Evolutionary conservation across 2,888 invertebrate species (phyloP), one percentile per base, ranked within the genome.

Genomic region (Bombyx huttoni): DNA sequence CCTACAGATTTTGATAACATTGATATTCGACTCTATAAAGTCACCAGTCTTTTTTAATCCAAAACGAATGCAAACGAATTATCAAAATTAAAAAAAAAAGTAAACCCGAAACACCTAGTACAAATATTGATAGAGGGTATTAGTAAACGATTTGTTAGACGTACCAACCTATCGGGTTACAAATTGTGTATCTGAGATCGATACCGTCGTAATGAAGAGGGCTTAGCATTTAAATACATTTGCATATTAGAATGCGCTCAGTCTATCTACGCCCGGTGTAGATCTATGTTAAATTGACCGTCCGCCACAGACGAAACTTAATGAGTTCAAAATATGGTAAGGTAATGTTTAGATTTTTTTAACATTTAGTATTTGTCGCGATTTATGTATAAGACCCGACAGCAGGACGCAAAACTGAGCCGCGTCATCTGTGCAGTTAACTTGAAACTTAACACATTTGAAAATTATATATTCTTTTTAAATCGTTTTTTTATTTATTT

Each of bases 101-200:
- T n/a, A n/a, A 40, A 40, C 40, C 40, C 8, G 40, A 40, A 40
- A 10, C 40, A 40, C 40, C 7, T 40, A 40, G 12, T 40, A 40
- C 12, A 40, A 40, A 40, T 40, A 10, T 40, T 60, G 60, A 61
- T 65, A 60, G 58, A 54, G 57, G n/a, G 68, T 64, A 68, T 68
- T 71, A 73, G 70, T 68, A 68, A 73, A 66, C 75, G 78, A 82
- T 81, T 82, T 76, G 78, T 77, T 75, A 73, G 75, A 75, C 73
- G 76, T 70, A 71, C 74, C 70, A 70, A 78, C 78, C 81, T 86
- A 86, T 86, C 84, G 71, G 71, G 78, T 83, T 84, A 88, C 86
- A 86, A 87, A 86, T 87, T 86, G 85, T 85, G 77, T 87, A 87
- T 85, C 86, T 87, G 73, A 88, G 87, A 87, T 87, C 88, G 86